phyloP scores from a whole-genome alignment of 2,113 vertebrate species.

The Panthera uncia region DNA sequence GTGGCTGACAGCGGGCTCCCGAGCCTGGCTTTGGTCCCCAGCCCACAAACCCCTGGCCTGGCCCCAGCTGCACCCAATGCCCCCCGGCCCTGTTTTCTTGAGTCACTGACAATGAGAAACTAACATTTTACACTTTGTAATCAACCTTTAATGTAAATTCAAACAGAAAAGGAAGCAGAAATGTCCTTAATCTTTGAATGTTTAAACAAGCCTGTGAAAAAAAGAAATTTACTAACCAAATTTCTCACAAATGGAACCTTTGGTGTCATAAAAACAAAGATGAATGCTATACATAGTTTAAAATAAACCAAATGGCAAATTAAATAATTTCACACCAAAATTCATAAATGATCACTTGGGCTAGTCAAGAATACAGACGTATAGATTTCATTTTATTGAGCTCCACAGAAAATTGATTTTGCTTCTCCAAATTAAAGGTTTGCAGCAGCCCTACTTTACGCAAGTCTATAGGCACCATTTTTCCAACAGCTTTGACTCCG shows the following conservation, averaged over 20 bases:
- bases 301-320: neutral
- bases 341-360: neutral
- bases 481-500: neutral
- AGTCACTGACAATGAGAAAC: neutral
- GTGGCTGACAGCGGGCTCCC: constrained; percentile 85
- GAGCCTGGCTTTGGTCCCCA: neutral
- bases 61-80: neutral
- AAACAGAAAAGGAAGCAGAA: neutral
- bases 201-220: neutral
- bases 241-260: neutral
- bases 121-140: neutral
- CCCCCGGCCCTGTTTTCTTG: neutral
- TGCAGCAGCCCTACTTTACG: neutral
- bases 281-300: neutral
- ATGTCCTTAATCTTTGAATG: neutral
- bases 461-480: neutral
- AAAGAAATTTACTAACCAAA: neutral
- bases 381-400: neutral
- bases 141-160: neutral
- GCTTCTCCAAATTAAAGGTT: neutral
- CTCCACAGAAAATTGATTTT: neutral
- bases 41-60: neutral
- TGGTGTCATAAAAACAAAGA: neutral
- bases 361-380: neutral
- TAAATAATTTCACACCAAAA: neutral